Base-by-base conservation (phyloP, 2,797 vertebrate species). In the Remorina albescens region DNA sequence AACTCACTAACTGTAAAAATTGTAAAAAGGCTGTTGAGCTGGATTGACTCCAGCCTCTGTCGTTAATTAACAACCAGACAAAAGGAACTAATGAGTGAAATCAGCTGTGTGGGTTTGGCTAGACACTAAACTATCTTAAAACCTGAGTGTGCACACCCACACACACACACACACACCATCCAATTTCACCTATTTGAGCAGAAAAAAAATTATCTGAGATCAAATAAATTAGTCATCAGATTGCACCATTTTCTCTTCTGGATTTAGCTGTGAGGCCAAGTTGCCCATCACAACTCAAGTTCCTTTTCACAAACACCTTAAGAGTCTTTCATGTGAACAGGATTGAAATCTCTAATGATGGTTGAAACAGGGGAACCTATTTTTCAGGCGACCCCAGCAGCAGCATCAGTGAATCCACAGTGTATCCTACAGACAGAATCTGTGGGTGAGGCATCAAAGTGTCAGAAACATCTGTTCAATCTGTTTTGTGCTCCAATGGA, bases 391-490 rank as follows among this genome's bases (percentile, higher is more conserved):
- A 62, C 72, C 71, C 56, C 54, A 60, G 60, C 53, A 59, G 74
- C 60, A 74, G 37, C 53, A 59, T 41, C 39, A 74, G n/a, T 60
- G 65, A 77, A 82, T 76, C 72, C 49, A 18, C 47, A 54, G 71
- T 46, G 26, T 55, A 34, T 65, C 74, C 80, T 57, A 41, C 67
- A 65, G 80, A 78, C 65, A 69, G 62, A 75, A 37, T 71, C 59
- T 76, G 76, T 16, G 74, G 65, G 30, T 66, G 56, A 82, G 56
- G 82, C 74, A 54, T 85, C 83, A 41, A 66, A 84, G 81, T 86
- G 91, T 88, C 88, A 88, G 72, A 79, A 90, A 88, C 90, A 92
- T 90, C 84, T 91, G 90, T 84, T 87, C 73, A 64, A 78, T 91
- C 85, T 82, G 85, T 82, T 85, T 79, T 84, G 83, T 80, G 86